These are phyloP conservation scores for Tragulus kanchil DNA, from an alignment of 2,113 vertebrate genomes.

Conservation along the genomic window DNA sequence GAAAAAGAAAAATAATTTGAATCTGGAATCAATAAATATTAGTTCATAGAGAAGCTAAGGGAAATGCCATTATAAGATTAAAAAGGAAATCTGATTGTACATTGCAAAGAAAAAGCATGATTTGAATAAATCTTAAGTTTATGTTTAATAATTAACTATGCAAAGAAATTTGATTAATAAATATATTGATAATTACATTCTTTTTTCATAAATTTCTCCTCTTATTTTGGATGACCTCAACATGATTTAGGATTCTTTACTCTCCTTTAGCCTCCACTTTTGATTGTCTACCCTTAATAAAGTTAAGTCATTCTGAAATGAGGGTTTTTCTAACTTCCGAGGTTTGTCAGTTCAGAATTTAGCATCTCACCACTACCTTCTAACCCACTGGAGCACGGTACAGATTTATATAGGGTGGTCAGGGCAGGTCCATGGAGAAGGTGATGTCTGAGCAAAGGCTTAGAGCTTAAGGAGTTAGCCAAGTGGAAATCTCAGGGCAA, in stretches of 20 bases:
- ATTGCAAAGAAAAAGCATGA: not conserved
- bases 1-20: not conserved
- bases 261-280: not conserved
- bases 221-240: not conserved
- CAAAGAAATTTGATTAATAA: not conserved
- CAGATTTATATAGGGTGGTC: not conserved
- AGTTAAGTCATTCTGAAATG: not conserved
- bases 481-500: not conserved
- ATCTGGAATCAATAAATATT: not conserved
- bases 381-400: not conserved
- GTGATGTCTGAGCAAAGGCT: not conserved
- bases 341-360: not conserved
- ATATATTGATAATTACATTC: not conserved
- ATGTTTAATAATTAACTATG: not conserved
- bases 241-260: not conserved
- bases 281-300: not conserved
- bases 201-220: not conserved
- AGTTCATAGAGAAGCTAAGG: not conserved
- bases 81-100: constrained; percentile 3
- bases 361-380: not conserved
- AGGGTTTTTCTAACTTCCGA: constrained; percentile 27
- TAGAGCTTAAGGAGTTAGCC: not conserved
- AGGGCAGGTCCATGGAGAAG: not conserved
- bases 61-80: not conserved
- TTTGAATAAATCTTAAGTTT: not conserved